Evolutionary conservation across 2,888 invertebrate genomes (phyloP), one percentile per base, ranked within the genome.

Genomic region (Limenitis camilla): DNA sequence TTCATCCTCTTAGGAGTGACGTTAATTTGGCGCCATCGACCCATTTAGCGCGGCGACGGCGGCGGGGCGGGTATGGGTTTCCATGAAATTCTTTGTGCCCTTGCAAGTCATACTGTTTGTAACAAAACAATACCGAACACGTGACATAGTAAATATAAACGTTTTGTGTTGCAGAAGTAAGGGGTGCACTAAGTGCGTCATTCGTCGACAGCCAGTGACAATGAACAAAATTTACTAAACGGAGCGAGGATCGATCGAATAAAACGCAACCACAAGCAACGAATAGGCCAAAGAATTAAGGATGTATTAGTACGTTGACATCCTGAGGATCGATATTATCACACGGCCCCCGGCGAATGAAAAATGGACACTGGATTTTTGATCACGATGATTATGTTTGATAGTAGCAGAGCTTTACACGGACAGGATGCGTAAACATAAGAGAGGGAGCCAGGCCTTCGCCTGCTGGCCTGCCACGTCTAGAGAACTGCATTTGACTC

Each of bases 361-460:
- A 85, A 75, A 84, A 87, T 87, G 87, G 87, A 87, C 82, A 75
- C 76, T 76, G 83, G 87, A 85, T 81, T 81, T 75, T 63, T 75
- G 72, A 76, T 68, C 72, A 77, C 69, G 69, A 76, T 72, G 76
- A 75, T 78, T 76, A 74, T 79, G 77, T 82, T 85, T 78, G 74
- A 73, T 76, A 77, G 74, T 76, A 76, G 72, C 74, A 79, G 74
- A 74, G 69, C 78, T 69, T 76, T 74, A 76, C 74, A 72, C 63
- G 78, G 78, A 72, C 85, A 87, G 75, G 70, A 88, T 88, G 88
- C 86, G 88, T 88, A 87, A 87, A 72, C 82, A 85, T 77, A 87
- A 86, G 75, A 81, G 75, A 79, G 79, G 76, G 71, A 78, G 76
- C 69, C 81, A 79, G 87, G 87, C 88, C 64, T 65, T 67, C 64